Evolutionary conservation across 2,888 invertebrate species (phyloP), one percentile per base, ranked within the genome.

Genomic region (Oscheius sp.): DNA sequence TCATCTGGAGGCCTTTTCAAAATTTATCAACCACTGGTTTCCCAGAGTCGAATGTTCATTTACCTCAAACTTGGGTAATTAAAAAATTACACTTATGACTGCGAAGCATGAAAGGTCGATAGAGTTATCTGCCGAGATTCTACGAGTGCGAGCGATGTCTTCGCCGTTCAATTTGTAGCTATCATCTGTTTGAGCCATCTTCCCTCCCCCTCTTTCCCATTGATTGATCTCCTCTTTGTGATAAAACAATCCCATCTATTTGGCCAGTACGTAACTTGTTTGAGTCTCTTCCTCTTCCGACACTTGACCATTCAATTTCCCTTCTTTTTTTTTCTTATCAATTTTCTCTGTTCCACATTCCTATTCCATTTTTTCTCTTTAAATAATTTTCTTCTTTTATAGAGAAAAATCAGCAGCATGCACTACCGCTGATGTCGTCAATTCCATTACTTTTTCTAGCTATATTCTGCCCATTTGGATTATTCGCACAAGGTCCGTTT

Each of bases 301-400:
- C 21, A 2, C n/a, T 52, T 52, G 52, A 52, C n/a, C 18, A 23
- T 25, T 18, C 13, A n/a, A 53, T 18, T 53, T 53, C 13, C 18
- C 53, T 49, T 21, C 25, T 53, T 53, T n/a, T 18, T 21, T 53
- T 35, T 9, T 35, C 5, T 35, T n/a, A n/a, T n/a, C n/a, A n/a
- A 18, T 9, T 49, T 21, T 49, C 5, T 49, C 49, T 49, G 18
- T 49, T 2, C n/a, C 21, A 18, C 49, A 18, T 25, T 53, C 13
- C 25, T 1, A 53, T 18, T 53, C 21, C 25, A 12, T 53, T 25
- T 53, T 25, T 53, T 46, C 53, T 49, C 21, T n/a, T 45, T 53
- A n/a, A n/a, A n/a, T n/a, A n/a, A 56, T 43, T 66, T 56, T 72
- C 21, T 72, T 45, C 35, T 35, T 35, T 35, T 35, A 6, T 35